A percentile compares a stretch with the other conserved stretches of the same genome.
phyloP scores from a whole-genome alignment of 2,113 vertebrate genomes.

The Herpetotheres cachinnans region DNA sequence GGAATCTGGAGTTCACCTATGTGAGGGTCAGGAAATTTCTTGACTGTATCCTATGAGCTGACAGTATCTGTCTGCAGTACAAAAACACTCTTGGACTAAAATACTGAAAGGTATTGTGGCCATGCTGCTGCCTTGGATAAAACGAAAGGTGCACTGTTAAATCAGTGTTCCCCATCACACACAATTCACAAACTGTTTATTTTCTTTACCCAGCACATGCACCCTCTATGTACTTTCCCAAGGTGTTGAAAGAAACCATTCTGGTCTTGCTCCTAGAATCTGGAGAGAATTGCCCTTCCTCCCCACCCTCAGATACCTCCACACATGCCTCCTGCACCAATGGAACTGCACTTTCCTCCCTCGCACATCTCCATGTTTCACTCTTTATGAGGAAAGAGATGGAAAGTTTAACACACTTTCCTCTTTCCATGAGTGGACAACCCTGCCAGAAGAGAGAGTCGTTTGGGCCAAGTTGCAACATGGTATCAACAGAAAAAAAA shows the following conservation, averaged over 20 bases:
- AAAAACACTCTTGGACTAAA: background rate
- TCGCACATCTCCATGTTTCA: background rate
- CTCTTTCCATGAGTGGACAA: background rate
- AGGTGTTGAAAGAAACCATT: background rate
- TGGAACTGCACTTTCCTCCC: background rate
- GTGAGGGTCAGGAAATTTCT: background rate
- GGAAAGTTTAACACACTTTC: background rate
- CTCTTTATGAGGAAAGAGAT: background rate
- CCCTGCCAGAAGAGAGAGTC: background rate
- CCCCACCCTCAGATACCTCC: background rate
- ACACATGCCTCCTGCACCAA: background rate
- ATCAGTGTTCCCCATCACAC: background rate
- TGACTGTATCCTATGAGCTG: background rate
- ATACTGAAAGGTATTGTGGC: background rate
- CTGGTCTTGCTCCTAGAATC: background rate
- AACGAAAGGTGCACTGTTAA: background rate
- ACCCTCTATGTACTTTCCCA: background rate
- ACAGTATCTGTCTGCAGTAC: background rate
- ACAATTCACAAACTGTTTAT: background rate
- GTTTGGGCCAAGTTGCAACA: background rate
- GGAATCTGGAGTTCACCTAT: background rate
- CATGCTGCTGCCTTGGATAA: background rate
- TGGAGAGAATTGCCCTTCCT: background rate
- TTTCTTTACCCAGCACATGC: background rate
- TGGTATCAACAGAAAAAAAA: background rate